Evolutionary conservation across 1,140 invertebrate genomes (phyloP).

Genomic region (Lasaia peninsularis): DNA sequence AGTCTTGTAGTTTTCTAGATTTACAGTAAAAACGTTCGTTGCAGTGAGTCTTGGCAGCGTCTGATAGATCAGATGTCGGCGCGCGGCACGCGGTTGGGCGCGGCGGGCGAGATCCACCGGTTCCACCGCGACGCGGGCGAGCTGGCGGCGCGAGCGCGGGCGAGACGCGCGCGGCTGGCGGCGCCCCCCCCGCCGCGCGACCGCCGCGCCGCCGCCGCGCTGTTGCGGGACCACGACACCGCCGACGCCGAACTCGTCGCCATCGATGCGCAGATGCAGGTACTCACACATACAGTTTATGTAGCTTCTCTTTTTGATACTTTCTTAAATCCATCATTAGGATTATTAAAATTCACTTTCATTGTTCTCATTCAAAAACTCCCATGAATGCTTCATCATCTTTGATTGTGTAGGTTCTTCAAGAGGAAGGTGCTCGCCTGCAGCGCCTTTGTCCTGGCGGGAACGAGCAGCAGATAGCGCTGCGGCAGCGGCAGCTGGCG

Average conservation of each 20-base stretch:
- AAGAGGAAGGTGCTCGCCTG: slow-evolving; percentile 93
- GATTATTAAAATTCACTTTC: too few species aligned
- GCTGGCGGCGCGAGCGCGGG: slow-evolving; percentile 88
- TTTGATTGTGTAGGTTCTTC: slow-evolving; percentile 81
- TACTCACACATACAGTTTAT: too few species aligned
- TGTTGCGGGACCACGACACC: slow-evolving; percentile 93
- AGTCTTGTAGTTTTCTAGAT: neutral
- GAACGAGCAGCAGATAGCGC: slow-evolving; percentile 92
- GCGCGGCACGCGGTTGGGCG: slow-evolving; percentile 90
- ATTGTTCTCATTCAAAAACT: too few species aligned
- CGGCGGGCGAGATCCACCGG: slow-evolving; percentile 96
- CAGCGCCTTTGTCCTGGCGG: slow-evolving; percentile 94
- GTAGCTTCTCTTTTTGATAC: too few species aligned
- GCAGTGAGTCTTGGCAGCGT: slow-evolving; percentile 91
- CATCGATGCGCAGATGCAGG: slow-evolving; percentile 94
- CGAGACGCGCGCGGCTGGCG: slow-evolving; percentile 44
- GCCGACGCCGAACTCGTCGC: slow-evolving; percentile 97
- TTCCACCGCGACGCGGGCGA: slow-evolving; percentile 98
- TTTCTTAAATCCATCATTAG: too few species aligned
- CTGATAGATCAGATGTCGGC: slow-evolving; percentile 91
- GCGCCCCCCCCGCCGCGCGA: slow-evolving; percentile 78
- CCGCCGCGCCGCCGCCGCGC: slow-evolving; percentile 89
- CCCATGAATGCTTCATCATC: too few species aligned
- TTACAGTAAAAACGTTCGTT: neutral
- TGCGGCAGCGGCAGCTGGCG: slow-evolving; percentile 90